Percentiles rank a stretch among this genome's conserved stretches.
phyloP scores from a whole-genome alignment of 2,888 invertebrate genomes.

The Ypsolopha scabrella region DNA sequence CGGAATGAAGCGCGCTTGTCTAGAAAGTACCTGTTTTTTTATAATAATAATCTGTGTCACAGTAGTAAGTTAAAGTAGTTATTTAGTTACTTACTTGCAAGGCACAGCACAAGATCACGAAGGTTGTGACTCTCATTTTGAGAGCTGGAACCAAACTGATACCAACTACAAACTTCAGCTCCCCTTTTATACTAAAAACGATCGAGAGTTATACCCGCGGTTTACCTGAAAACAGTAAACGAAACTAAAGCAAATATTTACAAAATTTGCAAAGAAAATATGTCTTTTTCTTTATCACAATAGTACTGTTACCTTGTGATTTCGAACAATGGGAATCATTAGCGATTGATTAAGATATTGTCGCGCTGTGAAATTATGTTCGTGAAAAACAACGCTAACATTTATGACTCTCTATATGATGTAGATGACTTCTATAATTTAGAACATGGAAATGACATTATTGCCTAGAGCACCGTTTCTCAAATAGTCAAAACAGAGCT shows the following conservation, averaged over 20 bases:
- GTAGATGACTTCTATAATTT: too few relatives aligned
- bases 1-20: too few relatives aligned
- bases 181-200: constrained; percentile 42
- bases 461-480: too few relatives aligned
- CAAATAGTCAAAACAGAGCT: too few relatives aligned
- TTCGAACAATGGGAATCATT: constrained; percentile 41
- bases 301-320: constrained; percentile 21
- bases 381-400: too few relatives aligned
- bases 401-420: too few relatives aligned
- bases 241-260: constrained; percentile 30
- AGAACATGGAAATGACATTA: too few relatives aligned
- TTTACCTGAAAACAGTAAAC: constrained; percentile 9
- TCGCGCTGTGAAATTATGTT: not conserved
- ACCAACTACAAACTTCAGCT: constrained; percentile 12
- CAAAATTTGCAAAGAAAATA: constrained; percentile 21
- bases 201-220: constrained; percentile 17
- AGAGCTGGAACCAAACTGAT: constrained; percentile 62
- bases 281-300: constrained; percentile 27
- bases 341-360: constrained; percentile 30
- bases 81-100: constrained; percentile 59
- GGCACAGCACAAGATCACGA: constrained; percentile 60
- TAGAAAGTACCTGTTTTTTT: too few relatives aligned
- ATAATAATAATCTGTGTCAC: too few relatives aligned
- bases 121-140: constrained; percentile 56
- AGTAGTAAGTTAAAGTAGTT: too few relatives aligned